These are phyloP conservation scores for Okapia johnstoni DNA, from an alignment of 2,113 vertebrate genomes.

Conservation along the genomic window DNA sequence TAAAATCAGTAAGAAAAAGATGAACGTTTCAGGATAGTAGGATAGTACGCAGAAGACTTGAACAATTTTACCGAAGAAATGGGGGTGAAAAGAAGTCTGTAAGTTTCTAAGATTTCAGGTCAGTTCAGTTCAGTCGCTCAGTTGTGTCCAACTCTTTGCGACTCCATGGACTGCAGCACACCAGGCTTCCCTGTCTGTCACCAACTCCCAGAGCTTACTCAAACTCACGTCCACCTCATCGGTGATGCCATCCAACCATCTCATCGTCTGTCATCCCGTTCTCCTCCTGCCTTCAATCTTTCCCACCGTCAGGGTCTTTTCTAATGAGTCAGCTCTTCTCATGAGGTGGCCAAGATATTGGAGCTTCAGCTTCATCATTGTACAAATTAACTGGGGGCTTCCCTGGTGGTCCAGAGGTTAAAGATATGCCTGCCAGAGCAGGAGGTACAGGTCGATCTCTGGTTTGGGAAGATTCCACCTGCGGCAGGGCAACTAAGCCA, in stretches of 20 bases:
- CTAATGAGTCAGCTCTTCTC: neutral
- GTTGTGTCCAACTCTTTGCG: neutral
- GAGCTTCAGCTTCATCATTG: neutral
- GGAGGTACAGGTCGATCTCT: neutral
- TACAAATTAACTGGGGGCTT: neutral
- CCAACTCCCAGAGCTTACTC: neutral
- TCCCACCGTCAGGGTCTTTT: neutral
- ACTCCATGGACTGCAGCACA: neutral
- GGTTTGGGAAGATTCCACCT: neutral
- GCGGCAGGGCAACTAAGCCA: rapidly evolving
- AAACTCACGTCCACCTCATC: neutral
- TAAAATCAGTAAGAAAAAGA: neutral
- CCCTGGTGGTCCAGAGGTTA: neutral
- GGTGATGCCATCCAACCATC: neutral
- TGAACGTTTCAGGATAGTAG: neutral
- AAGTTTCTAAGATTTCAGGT: neutral
- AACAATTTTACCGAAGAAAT: neutral
- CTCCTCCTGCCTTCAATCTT: neutral
- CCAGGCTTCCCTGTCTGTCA: neutral
- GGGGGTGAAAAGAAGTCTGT: neutral
- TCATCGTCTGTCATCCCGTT: neutral
- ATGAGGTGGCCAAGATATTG: neutral
- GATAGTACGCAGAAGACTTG: neutral
- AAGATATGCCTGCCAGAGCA: neutral
- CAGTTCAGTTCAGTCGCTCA: neutral